Conservation (phyloP, 2,797 vertebrate genomes). For the Anguilla megastoma region DNA sequence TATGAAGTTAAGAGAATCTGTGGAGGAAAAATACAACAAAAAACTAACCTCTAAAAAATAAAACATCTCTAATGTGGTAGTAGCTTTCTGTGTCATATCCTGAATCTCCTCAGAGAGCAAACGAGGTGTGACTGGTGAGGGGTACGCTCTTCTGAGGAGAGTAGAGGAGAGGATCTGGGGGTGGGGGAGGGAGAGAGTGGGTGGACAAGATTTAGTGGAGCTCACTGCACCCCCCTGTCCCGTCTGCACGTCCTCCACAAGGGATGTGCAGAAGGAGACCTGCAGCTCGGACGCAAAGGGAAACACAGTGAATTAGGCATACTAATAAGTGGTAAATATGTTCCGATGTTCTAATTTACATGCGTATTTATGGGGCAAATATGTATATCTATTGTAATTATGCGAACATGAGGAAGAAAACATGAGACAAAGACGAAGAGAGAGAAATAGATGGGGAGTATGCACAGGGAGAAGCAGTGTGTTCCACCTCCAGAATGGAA, state of each 20-base stretch:
- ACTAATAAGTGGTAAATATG: background rate
- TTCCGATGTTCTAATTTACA: background rate
- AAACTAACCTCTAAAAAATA: background rate
- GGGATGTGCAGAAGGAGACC: background rate
- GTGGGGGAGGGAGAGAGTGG: no score
- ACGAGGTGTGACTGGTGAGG: background rate
- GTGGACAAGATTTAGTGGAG: no score
- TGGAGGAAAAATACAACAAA: background rate
- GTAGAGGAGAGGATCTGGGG: background rate
- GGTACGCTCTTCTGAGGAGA: background rate
- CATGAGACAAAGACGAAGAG: background rate
- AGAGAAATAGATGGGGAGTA: background rate
- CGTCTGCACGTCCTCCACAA: background rate
- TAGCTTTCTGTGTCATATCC: no score
- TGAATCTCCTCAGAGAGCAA: background rate
- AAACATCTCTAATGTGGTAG: background rate
- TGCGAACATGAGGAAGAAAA: background rate
- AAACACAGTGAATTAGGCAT: background rate
- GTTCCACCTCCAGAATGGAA: conserved; percentile 16
- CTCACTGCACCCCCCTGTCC: no score
- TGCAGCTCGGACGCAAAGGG: background rate
- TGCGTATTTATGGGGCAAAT: background rate
- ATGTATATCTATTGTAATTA: background rate
- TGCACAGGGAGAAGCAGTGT: background rate
- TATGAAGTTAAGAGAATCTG: background rate